A percentile compares a stretch with the other conserved stretches of the same genome.
These are phyloP conservation scores for Siniperca chuatsi DNA, from an alignment of 2,113 vertebrate species.

Conservation along the genomic window DNA sequence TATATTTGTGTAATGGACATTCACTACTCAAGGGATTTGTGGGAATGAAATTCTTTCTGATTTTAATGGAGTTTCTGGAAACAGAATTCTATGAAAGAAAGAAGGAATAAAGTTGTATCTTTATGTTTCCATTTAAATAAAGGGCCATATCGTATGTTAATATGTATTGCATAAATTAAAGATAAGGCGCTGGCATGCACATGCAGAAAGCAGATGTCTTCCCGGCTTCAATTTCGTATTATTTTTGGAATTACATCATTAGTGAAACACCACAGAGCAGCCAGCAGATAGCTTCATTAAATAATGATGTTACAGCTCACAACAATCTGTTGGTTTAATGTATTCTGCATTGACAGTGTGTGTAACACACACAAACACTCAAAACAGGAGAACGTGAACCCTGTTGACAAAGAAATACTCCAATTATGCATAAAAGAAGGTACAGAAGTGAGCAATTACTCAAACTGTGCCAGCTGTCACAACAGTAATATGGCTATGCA, in stretches of 20 bases:
- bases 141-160: not conserved
- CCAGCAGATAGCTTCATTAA: conserved; percentile 54
- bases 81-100: not conserved
- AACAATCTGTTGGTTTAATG: conserved; percentile 51
- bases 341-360: conserved; percentile 40
- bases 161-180: conserved; percentile 28
- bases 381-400: conserved; percentile 38
- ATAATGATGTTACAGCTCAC: conserved; percentile 41
- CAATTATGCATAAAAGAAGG: conserved; percentile 72
- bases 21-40: not conserved
- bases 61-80: conserved; percentile 1
- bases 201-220: conserved; percentile 31
- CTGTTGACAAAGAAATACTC: conserved; percentile 62
- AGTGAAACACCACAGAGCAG: conserved; percentile 35
- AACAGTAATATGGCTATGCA: conserved; percentile 58
- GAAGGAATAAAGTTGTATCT: not conserved
- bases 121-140: not conserved
- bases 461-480: conserved; percentile 72
- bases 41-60: not conserved
- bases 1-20: conserved; percentile 22
- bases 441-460: conserved; percentile 70
- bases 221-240: conserved; percentile 25
- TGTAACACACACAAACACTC: not conserved
- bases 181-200: not conserved
- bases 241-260: conserved; percentile 57